A percentile compares a stretch with the other conserved stretches of the same genome.
These are phyloP conservation scores for Aurelia aurita DNA, from an alignment of 30 jellyfish, hydroid and myxozoan species.

Conservation along the genomic window DNA sequence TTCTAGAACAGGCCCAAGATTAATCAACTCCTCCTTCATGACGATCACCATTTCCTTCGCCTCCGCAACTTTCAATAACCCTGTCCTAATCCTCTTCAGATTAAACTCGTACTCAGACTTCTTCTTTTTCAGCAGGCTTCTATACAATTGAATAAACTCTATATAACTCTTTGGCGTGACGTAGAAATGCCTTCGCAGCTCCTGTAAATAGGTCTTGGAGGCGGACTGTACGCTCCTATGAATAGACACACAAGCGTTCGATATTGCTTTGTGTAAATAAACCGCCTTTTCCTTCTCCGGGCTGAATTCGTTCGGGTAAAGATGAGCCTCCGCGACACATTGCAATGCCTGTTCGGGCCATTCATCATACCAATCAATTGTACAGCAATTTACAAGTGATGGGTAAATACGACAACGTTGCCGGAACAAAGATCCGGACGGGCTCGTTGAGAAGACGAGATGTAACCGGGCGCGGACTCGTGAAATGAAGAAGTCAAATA, in stretches of 20 bases:
- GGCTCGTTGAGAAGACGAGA: constrained; percentile 85
- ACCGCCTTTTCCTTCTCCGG: constrained; percentile 21
- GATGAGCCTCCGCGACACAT: constrained; percentile 76
- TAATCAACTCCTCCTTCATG: constrained; percentile 75
- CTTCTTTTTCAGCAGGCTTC: constrained; percentile 46
- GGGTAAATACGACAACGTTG: constrained; percentile 88
- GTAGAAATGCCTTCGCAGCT: constrained; percentile 63
- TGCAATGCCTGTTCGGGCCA: constrained; percentile 90
- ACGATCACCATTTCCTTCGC: constrained; percentile 75
- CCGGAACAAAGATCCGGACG: constrained; percentile 82
- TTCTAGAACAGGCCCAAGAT: constrained; percentile 83
- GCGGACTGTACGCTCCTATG: constrained; percentile 66
- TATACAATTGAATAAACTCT: constrained; percentile 64
- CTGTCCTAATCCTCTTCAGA: constrained; percentile 61
- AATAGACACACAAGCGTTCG: constrained; percentile 52
- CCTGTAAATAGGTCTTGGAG: constrained; percentile 58
- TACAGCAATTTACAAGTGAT: constrained; percentile 66
- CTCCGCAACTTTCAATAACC: constrained; percentile 78
- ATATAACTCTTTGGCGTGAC: constrained; percentile 85
- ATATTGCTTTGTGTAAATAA: constrained; percentile 25
- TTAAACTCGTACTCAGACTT: constrained; percentile 47
- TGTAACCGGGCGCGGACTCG: constrained; percentile 80
- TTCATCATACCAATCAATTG: constrained; percentile 86
- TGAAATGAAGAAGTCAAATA: constrained; percentile 68
- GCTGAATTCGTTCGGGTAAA: constrained; percentile 24